Evolutionary conservation across 2,888 invertebrate species (phyloP).

Genomic region (Tyria jacobaeae): DNA sequence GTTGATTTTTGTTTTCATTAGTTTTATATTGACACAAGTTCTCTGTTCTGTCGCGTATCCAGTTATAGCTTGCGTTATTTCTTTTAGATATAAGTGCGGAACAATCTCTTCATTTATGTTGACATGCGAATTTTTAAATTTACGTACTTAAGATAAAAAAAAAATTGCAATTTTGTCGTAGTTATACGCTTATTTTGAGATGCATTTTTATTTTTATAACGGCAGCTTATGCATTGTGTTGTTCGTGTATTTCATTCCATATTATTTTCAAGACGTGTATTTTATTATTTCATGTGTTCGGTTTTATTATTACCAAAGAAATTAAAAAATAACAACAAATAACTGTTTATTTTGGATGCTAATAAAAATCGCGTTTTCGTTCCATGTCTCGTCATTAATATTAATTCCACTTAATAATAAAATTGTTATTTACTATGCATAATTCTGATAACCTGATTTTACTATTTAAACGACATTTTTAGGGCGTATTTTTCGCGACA

Average conservation of each 20-base stretch:
- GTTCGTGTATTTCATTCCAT: constrained; percentile 78
- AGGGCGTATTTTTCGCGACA: constrained; percentile 76
- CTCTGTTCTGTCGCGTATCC: constrained; percentile 73
- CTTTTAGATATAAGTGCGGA: constrained; percentile 72
- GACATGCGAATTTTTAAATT: constrained; percentile 76
- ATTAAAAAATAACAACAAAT: constrained; percentile 65
- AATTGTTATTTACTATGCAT: constrained; percentile 80
- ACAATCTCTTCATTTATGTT: constrained; percentile 71
- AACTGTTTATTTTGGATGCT: constrained; percentile 62
- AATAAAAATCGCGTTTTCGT: constrained; percentile 57
- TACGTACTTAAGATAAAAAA: constrained; percentile 80
- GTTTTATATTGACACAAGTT: constrained; percentile 72
- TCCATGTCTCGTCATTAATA: constrained; percentile 73
- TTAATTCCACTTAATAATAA: constrained; percentile 69
- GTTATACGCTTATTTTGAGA: constrained; percentile 79
- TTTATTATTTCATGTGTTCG: constrained; percentile 68
- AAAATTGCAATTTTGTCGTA: constrained; percentile 68
- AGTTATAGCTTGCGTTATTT: constrained; percentile 72
- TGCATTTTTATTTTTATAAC: constrained; percentile 78
- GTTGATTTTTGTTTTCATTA: constrained; percentile 84
- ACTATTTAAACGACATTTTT: constrained; percentile 66
- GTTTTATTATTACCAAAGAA: constrained; percentile 82
- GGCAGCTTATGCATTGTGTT: constrained; percentile 82
- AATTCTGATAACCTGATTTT: constrained; percentile 75
- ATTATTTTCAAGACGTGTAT: constrained; percentile 66